phyloP scores from a whole-genome alignment of 2,888 invertebrate genomes.

The Lycia hirtaria region DNA sequence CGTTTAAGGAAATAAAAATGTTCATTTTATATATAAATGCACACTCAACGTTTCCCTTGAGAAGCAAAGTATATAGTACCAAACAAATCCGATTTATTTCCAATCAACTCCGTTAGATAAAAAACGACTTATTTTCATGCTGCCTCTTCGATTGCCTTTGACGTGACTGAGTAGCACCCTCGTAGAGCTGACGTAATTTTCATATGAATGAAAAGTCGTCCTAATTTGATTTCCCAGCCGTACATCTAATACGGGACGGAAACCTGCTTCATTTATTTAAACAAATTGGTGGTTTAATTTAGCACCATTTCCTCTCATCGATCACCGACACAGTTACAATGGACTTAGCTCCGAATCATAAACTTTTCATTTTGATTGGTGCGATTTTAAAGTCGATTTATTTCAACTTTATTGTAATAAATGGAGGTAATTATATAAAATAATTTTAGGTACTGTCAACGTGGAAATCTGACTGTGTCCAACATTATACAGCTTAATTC shows the following conservation, averaged over 20 bases:
- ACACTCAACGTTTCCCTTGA: too few species aligned
- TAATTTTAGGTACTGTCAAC: too few species aligned
- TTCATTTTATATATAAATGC: too few species aligned
- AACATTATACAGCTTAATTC: too few species aligned
- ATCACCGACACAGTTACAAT: conserved; percentile 54
- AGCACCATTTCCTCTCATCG: conserved; percentile 52
- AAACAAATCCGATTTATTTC: conserved; percentile 31
- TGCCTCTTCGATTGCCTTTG: conserved; percentile 22
- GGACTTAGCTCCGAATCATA: conserved; percentile 66
- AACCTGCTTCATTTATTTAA: conserved; percentile 36
- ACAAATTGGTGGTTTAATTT: conserved; percentile 50
- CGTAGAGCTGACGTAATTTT: conserved; percentile 26
- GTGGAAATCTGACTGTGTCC: too few species aligned
- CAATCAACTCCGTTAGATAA: conserved; percentile 25
- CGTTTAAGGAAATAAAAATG: too few species aligned
- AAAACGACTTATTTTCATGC: conserved; percentile 28
- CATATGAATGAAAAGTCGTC: conserved; percentile 25
- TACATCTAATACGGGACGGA: conserved; percentile 27
- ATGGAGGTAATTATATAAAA: conserved; percentile 44
- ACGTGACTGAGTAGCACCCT: conserved; percentile 26
- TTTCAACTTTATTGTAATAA: conserved; percentile 39
- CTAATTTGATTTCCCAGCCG: conserved; percentile 23
- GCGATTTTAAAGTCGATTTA: conserved; percentile 45
- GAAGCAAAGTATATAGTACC: conserved; percentile 6
- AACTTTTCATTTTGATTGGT: conserved; percentile 61